Base-by-base conservation (phyloP, 2,888 invertebrate species). In the Diplolepis rosae region DNA sequence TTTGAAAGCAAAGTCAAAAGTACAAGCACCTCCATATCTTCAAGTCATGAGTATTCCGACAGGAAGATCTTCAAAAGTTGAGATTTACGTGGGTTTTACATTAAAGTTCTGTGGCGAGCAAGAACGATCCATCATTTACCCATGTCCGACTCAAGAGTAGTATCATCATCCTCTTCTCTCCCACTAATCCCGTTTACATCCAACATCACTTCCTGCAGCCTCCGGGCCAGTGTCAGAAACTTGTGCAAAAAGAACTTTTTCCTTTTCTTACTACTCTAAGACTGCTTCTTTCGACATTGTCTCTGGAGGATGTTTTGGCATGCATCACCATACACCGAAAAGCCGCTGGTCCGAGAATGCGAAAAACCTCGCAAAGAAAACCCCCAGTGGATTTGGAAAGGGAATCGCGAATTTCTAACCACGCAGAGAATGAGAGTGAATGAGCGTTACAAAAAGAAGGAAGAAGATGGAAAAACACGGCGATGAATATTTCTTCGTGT, bases 51-150 rank as follows among this genome's bases (percentile, higher is more conserved):
- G 61, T 35, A 56, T 30, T 35, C 35, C 22, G 61, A 35, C 39
- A 61, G 61, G 24, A 45, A 48, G 66, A 24, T 50, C 50, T 32
- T n/a, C 51, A 51, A 18, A 80, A 79, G 82, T 80, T 79, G 83
- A 84, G 86, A 86, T 86, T 86, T 86, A 85, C 85, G 83, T 74
- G 82, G 79, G 84, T 87, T 86, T 86, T 85, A 87, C 84, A 86
- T 86, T 86, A 82, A 78, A 74, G 71, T 70, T 74, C 39, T 35
- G 28, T 48, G 65, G 66, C 39, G 48, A 71, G 73, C 73, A 77
- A 75, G 76, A 75, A 84, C 86, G 79, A 88, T 88, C 85, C 87
- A 88, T 88, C 87, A 88, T 87, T 88, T 87, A 88, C 85, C 81
- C 82, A 78, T 79, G 84, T 84, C 83, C 84, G 83, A 85, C 79